A percentile compares a stretch with the other conserved stretches of the same genome.
Conservation (phyloP, 2,113 vertebrate genomes). For the Oceanites oceanicus region DNA sequence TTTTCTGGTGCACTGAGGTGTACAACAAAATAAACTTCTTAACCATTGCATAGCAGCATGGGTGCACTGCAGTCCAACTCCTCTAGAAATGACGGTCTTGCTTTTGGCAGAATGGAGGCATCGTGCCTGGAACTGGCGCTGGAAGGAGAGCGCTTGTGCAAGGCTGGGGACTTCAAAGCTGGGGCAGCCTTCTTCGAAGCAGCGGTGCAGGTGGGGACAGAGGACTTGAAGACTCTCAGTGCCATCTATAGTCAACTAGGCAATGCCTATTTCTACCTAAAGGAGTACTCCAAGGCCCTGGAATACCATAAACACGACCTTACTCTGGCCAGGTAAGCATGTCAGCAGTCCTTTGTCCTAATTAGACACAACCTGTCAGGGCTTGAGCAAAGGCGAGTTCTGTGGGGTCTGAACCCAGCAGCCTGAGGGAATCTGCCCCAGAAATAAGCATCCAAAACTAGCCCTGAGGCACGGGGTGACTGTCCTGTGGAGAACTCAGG, state of each 20-base stretch:
- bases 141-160: constrained; percentile 94
- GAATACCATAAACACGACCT: constrained; percentile 94
- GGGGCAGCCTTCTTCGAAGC: constrained; percentile 94
- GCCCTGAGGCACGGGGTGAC: background rate
- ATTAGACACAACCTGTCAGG: background rate
- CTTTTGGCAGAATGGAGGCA: constrained; percentile 88
- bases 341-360: background rate
- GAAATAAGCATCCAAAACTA: background rate
- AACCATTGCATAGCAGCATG: rapidly evolving
- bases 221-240: constrained; percentile 95
- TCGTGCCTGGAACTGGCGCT: constrained; percentile 94
- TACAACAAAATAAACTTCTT: background rate
- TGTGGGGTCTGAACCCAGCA: background rate
- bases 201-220: constrained; percentile 93
- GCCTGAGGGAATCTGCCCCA: background rate
- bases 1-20: background rate
- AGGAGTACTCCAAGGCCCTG: constrained; percentile 91
- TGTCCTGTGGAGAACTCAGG: rapidly evolving
- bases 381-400: background rate
- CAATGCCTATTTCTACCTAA: constrained; percentile 97
- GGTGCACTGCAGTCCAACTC: background rate
- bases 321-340: constrained; percentile 89
- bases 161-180: constrained; percentile 91
- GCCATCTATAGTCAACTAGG: constrained; percentile 99
- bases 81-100: background rate